Evolutionary conservation across 2,888 invertebrate species (phyloP).

Genomic region (Macaria notata): DNA sequence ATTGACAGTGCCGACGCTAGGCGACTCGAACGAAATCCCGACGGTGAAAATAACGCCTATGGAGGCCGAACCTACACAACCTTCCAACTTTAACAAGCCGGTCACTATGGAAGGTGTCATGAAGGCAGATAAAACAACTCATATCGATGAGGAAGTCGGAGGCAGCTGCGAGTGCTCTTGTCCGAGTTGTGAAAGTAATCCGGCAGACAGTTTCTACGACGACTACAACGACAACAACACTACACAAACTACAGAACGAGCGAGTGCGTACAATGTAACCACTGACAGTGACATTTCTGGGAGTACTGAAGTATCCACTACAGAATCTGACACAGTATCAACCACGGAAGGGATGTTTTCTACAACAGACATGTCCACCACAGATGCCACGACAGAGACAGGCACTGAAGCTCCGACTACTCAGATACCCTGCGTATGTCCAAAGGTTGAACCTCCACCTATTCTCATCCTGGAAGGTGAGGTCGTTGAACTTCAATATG

Average conservation of each 20-base stretch:
- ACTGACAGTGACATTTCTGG: slow-evolving; percentile 22
- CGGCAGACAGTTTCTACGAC: slow-evolving; percentile 65
- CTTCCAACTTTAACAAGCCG: slow-evolving; percentile 71
- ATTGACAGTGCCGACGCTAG: slow-evolving; percentile 88
- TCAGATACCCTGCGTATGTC: slow-evolving; percentile 62
- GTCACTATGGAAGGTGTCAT: slow-evolving; percentile 59
- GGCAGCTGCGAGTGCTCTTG: slow-evolving; percentile 89
- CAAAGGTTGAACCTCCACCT: slow-evolving; percentile 81
- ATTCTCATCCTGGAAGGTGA: slow-evolving; percentile 94
- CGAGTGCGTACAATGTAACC: slow-evolving; percentile 27
- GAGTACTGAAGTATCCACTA: slow-evolving; percentile 28
- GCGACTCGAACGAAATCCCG: slow-evolving; percentile 75
- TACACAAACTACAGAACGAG: slow-evolving; percentile 28
- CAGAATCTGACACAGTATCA: slow-evolving; percentile 21
- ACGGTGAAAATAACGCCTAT: slow-evolving; percentile 81
- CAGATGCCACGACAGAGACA: slow-evolving; percentile 49
- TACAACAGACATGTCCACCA: slow-evolving; percentile 39
- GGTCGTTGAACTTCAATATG: slow-evolving; percentile 64
- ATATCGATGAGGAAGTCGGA: slow-evolving; percentile 68
- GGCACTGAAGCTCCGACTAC: slow-evolving; percentile 47
- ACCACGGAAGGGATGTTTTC: slow-evolving; percentile 35
- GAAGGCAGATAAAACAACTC: slow-evolving; percentile 45
- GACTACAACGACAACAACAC: slow-evolving; percentile 54
- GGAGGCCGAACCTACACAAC: slow-evolving; percentile 63
- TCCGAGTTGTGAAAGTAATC: slow-evolving; percentile 82